Base-by-base conservation (phyloP, 1,140 invertebrate species). In the Triops cancriformis region DNA sequence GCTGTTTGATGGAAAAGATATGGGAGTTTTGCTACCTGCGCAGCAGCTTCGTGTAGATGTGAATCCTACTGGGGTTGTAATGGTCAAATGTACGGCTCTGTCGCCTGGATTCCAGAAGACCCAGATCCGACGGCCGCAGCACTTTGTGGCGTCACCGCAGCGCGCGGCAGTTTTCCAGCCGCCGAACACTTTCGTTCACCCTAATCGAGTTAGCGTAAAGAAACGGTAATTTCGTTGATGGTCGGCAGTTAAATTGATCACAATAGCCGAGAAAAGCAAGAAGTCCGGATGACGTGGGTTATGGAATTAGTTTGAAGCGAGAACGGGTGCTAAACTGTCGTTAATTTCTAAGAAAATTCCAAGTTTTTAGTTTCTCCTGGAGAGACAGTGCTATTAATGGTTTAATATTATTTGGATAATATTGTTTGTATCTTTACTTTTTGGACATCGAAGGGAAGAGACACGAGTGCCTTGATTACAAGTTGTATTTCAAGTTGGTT, bases 41-140 rank as follows among this genome's bases (percentile, higher is more conserved):
- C 94, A 95, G 26, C 93, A 93, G 84, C 93, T 98, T 81, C 95
- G 93, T 86, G 93, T 96, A 27, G 93, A 93, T 88, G 94, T 98
- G 1, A 96, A 97, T 86, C 95, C 95, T 80, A 95, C 95, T 83
- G 94, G 77, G 1, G 77, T 78, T 1, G 77, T 78, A 5, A 78
- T 78, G 77, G 72, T 78, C 7, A 78, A 78, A 74, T 78, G 77
- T 26, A 78, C 77, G 18, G 73, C 41, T 26, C 77, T 41, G 12
- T 11, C 37, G 23, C 26, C 37, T 43, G 37, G 37, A 26, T 74
- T 74, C 73, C 73, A 74, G 2, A 64, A 64, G n/a, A 64, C 14
- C 23, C 51, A 18, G 18, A 18, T n/a, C 51, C 14, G 23, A 18
- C 14, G 51, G 23, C 51, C 51, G 14, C 51, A 18, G 1, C 51